These are phyloP conservation scores for Byasa hedistus DNA, from an alignment of 2,888 invertebrate species.

Conservation along the genomic window DNA sequence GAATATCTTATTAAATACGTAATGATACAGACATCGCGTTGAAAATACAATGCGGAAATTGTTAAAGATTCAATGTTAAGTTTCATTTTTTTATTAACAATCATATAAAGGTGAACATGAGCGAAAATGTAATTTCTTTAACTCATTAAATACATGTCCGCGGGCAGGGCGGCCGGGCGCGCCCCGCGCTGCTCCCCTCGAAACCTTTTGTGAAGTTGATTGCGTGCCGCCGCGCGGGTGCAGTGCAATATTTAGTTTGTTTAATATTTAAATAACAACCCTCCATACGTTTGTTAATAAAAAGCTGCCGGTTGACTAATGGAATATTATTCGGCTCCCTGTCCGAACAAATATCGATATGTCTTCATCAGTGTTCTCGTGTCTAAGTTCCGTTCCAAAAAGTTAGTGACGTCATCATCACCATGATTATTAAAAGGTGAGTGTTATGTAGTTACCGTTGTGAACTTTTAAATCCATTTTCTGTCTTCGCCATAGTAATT, in stretches of 20 bases:
- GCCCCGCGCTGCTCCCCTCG: slow-evolving; percentile 23
- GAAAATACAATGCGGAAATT: neutral
- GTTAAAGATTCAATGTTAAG: neutral
- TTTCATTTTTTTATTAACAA: neutral
- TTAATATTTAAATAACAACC: neutral
- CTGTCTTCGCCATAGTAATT: too few relatives aligned
- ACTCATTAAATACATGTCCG: neutral
- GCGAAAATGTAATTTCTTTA: too few relatives aligned
- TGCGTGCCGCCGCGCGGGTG: slow-evolving; percentile 15
- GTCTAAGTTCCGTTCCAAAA: too few relatives aligned
- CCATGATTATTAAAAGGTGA: too few relatives aligned
- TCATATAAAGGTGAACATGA: too few relatives aligned
- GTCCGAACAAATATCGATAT: neutral
- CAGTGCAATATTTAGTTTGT: neutral
- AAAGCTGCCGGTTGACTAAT: neutral
- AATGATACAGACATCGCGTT: too few relatives aligned
- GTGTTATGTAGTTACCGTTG: too few relatives aligned
- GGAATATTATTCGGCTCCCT: neutral
- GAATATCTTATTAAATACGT: too few relatives aligned
- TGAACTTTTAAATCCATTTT: too few relatives aligned
- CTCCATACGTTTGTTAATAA: neutral
- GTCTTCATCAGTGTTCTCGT: too few relatives aligned
- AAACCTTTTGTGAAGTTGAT: slow-evolving; percentile 28
- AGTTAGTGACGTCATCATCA: too few relatives aligned
- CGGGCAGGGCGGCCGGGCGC: slow-evolving; percentile 1